phyloP scores from a whole-genome alignment of 1,140 invertebrate genomes.

The Heliconius himera region DNA sequence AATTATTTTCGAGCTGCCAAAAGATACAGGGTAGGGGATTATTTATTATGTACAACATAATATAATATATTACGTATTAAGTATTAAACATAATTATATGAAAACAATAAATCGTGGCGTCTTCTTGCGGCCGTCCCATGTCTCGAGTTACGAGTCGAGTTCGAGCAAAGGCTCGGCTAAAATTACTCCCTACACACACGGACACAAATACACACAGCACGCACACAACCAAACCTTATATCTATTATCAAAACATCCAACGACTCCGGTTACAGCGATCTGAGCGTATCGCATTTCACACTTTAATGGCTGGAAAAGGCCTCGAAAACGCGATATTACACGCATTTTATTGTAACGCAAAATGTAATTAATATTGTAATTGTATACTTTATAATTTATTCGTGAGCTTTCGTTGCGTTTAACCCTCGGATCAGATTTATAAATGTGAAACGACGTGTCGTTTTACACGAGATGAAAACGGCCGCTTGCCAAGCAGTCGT shows the following conservation, averaged over 20 bases:
- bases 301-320: constrained; percentile 82
- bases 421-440: constrained; percentile 75
- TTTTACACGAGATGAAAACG: constrained; percentile 69
- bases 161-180: constrained; percentile 81
- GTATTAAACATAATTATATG: constrained; percentile 65
- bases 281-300: constrained; percentile 80
- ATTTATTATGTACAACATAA: background rate
- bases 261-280: constrained; percentile 79
- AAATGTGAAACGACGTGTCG: constrained; percentile 73
- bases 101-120: constrained; percentile 80
- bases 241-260: constrained; percentile 82
- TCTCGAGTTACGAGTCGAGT: constrained; percentile 79
- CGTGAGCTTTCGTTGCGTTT: constrained; percentile 56
- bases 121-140: constrained; percentile 76
- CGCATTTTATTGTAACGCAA: constrained; percentile 80
- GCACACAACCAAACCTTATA: constrained; percentile 71
- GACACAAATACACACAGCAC: constrained; percentile 57
- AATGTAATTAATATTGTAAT: constrained; percentile 81
- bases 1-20: constrained; percentile 78
- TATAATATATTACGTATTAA: background rate
- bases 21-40: constrained; percentile 55
- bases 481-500: constrained; percentile 64
- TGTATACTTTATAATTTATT: constrained; percentile 77
- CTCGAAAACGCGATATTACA: constrained; percentile 81
- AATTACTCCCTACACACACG: constrained; percentile 75